Percentiles rank a stretch among this genome's conserved stretches.
Evolutionary conservation across 2,113 vertebrate species (phyloP).

Genomic region (Engraulis encrasicolus): DNA sequence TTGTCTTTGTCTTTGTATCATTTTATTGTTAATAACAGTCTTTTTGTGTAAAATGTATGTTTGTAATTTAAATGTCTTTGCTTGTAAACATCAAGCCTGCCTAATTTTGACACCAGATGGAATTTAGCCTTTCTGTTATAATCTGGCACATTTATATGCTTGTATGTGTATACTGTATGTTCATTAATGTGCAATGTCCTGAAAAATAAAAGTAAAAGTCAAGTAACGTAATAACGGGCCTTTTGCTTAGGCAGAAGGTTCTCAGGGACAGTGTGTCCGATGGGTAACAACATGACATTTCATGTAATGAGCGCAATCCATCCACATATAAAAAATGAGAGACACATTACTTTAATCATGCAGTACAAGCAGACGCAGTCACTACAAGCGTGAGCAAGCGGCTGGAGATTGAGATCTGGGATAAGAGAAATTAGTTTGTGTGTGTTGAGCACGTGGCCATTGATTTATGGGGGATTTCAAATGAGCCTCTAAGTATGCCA

Average conservation of each 20-base stretch:
- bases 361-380: background rate
- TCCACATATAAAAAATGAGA: conserved; percentile 9
- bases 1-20: too few relatives aligned
- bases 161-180: too few relatives aligned
- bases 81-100: too few relatives aligned
- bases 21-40: too few relatives aligned
- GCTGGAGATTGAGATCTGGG: background rate
- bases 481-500: conserved; percentile 18
- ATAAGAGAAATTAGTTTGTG: conserved; percentile 13
- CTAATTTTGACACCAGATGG: too few relatives aligned
- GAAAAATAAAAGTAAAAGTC: too few relatives aligned
- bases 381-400: background rate
- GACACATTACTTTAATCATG: background rate
- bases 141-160: too few relatives aligned
- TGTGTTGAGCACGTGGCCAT: background rate
- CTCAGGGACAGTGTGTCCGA: background rate
- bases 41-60: too few relatives aligned
- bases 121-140: too few relatives aligned
- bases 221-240: too few relatives aligned
- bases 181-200: too few relatives aligned
- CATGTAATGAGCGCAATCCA: background rate
- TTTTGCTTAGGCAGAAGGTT: background rate
- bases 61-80: too few relatives aligned
- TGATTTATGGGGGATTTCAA: conserved; percentile 14
- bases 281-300: background rate